Evolutionary conservation across 2,888 invertebrate species (phyloP).

Genomic region (Trachelus tabidus): DNA sequence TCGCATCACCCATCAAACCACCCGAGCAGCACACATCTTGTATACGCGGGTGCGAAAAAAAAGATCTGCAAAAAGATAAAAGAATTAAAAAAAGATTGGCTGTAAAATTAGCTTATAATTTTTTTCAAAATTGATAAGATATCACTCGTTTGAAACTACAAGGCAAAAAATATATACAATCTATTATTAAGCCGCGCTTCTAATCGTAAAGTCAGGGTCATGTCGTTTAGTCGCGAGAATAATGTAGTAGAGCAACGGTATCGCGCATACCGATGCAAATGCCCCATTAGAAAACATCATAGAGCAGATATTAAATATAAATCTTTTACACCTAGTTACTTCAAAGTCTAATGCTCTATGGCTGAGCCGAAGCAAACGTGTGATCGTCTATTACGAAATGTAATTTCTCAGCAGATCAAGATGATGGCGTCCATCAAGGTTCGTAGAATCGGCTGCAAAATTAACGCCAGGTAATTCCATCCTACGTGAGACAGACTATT

Average conservation of each 20-base stretch:
- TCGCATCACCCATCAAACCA: background rate
- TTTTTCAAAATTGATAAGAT: background rate
- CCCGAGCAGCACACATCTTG: background rate
- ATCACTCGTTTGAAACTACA: background rate
- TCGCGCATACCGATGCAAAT: constrained; percentile 21
- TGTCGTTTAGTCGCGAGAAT: background rate
- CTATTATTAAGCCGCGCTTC: background rate
- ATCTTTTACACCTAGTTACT: constrained; percentile 11
- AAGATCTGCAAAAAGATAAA: background rate
- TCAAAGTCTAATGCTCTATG: background rate
- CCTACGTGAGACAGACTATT: background rate
- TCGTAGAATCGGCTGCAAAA: background rate
- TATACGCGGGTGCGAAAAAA: background rate
- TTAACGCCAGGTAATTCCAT: background rate
- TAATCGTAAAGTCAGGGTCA: background rate
- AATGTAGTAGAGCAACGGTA: constrained; percentile 15
- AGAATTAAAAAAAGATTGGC: background rate
- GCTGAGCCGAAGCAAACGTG: background rate
- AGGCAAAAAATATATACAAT: background rate
- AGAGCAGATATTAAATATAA: constrained; percentile 10
- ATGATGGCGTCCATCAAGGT: background rate
- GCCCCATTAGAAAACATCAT: constrained; percentile 15
- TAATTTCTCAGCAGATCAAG: background rate
- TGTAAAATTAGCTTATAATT: background rate
- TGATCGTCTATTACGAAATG: background rate